Conservation (phyloP, 2,797 vertebrate species). For the Amblyopsis hoosieri region DNA sequence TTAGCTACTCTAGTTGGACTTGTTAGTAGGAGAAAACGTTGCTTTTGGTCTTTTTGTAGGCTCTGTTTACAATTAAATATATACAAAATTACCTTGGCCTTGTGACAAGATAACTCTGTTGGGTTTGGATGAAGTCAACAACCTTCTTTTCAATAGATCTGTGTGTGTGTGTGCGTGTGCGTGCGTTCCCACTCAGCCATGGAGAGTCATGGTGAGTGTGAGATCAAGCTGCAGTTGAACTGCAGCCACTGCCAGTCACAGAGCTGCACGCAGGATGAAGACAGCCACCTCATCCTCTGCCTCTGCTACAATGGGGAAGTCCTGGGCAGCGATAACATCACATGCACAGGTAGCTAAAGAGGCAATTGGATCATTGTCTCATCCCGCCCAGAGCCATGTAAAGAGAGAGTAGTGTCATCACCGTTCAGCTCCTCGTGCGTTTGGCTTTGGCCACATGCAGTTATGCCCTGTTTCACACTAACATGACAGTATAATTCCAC, state of each 20-base stretch:
- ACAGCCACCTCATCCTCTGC: conserved; percentile 79
- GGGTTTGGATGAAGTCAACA: not conserved
- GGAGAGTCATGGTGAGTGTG: conserved; percentile 90
- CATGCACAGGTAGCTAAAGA: conserved; percentile 78
- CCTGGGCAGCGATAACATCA: conserved; percentile 84
- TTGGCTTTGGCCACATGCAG: no score
- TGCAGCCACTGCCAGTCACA: conserved; percentile 90
- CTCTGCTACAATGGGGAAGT: conserved; percentile 83
- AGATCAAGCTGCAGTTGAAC: conserved; percentile 86
- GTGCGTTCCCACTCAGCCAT: conserved; percentile 69
- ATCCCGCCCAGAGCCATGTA: not conserved
- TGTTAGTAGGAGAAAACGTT: no score
- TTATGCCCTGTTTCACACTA: no score
- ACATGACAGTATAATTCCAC: no score
- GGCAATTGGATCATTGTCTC: not conserved
- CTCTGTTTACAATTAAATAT: no score
- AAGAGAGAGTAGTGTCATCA: no score
- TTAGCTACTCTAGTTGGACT: no score
- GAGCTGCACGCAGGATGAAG: conserved; percentile 82
- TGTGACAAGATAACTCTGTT: no score
- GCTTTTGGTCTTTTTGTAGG: no score
- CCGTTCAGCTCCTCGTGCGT: no score
- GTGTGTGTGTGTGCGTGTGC: conserved; percentile 11
- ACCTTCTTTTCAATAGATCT: not conserved
- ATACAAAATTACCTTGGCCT: no score